A percentile compares a stretch with the other conserved stretches of the same genome.
phyloP scores from a whole-genome alignment of 2,888 invertebrate species.

The Hemaris fuciformis region DNA sequence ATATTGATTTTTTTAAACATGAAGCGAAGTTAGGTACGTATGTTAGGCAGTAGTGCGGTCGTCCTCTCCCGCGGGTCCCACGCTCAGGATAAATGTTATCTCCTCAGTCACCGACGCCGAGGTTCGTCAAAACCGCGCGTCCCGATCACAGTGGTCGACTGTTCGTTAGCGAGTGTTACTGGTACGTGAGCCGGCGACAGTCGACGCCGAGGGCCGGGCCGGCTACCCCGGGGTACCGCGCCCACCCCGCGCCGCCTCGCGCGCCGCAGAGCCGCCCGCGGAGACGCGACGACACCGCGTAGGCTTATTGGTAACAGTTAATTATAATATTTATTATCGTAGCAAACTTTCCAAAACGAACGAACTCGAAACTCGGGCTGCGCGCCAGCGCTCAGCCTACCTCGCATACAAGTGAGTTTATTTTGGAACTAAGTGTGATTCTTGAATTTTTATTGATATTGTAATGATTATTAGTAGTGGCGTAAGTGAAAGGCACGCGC shows the following conservation, averaged over 20 bases:
- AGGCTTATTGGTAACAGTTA: conserved; percentile 80
- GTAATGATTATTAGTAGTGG: conserved; percentile 81
- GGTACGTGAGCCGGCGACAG: too few relatives aligned
- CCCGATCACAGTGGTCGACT: background rate
- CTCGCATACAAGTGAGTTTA: conserved; percentile 89
- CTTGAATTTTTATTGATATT: conserved; percentile 84
- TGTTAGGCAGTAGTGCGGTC: conserved; percentile 80
- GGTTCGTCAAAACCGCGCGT: background rate
- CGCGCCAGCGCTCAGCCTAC: conserved; percentile 83
- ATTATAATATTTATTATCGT: conserved; percentile 81
- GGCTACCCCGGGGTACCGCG: conserved; percentile 16
- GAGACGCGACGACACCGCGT: conserved; percentile 77
- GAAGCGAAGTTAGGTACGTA: conserved; percentile 80
- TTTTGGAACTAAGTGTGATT: conserved; percentile 89
- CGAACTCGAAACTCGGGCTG: conserved; percentile 83
- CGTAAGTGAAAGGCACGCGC: conserved; percentile 71
- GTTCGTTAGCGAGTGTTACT: too few relatives aligned
- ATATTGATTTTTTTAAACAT: conserved; percentile 80
- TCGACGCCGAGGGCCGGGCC: conserved; percentile 14
- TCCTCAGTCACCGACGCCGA: background rate
- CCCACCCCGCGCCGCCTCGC: conserved; percentile 23
- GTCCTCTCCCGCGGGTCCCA: conserved; percentile 70
- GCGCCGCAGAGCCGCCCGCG: conserved; percentile 57
- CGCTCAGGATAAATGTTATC: conserved; percentile 31
- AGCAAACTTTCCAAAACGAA: conserved; percentile 83